These are phyloP conservation scores for Deladenus siricidicola DNA, from an alignment of 2,888 invertebrate species.

Conservation along the genomic window DNA sequence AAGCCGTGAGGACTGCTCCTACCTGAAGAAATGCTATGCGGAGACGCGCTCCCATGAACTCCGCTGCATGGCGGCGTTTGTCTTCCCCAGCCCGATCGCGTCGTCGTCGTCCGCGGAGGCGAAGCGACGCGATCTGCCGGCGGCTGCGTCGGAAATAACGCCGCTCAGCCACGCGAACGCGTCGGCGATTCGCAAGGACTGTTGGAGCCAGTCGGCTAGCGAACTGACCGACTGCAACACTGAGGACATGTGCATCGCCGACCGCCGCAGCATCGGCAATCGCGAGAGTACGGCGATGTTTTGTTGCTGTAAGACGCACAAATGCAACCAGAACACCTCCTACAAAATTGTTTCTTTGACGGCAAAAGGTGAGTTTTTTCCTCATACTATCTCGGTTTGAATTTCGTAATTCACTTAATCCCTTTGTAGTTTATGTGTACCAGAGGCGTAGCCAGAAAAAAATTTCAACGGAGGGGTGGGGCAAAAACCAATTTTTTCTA, in stretches of 20 bases:
- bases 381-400: no score
- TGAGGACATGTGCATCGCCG: conserved; percentile 24
- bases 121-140: neutral
- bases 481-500: no score
- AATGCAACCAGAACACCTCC: conserved; percentile 31
- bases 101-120: neutral
- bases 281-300: conserved; percentile 19
- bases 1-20: conserved; percentile 13
- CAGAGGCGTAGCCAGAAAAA: no score
- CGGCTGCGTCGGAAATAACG: neutral
- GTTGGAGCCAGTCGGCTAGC: conserved; percentile 29
- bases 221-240: conserved; percentile 25
- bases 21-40: conserved; percentile 21
- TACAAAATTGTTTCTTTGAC: neutral
- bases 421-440: no score
- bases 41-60: conserved; percentile 23
- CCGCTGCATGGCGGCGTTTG: conserved; percentile 8
- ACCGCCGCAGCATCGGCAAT: conserved; percentile 22
- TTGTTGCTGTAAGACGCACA: conserved; percentile 39
- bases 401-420: no score
- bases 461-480: no score
- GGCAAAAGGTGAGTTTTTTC: neutral
- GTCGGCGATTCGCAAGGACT: conserved; percentile 16
- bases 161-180: neutral
- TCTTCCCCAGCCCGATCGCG: neutral